These are phyloP conservation scores for Neodiprion fabricii DNA, from an alignment of 1,140 invertebrate genomes.

Conservation along the genomic window DNA sequence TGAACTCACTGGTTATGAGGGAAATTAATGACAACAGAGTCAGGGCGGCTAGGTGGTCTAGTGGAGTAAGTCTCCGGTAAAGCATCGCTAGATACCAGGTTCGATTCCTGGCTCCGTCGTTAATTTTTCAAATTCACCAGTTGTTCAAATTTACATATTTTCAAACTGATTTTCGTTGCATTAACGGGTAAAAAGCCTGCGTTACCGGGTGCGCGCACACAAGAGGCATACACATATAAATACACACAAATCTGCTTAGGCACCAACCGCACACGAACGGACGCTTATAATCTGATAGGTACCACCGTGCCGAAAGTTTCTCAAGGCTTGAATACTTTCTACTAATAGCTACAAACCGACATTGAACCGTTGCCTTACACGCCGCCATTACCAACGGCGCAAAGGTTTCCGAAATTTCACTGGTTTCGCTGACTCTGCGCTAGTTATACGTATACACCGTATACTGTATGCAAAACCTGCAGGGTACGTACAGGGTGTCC, in stretches of 20 bases:
- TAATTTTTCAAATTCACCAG: too few species aligned
- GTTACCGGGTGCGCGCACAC: neutral
- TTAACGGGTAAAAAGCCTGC: neutral
- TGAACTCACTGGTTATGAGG: too few species aligned
- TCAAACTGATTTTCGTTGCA: neutral
- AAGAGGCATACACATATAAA: neutral
- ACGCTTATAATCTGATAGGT: neutral
- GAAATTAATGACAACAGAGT: too few species aligned
- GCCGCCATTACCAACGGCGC: neutral
- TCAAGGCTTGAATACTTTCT: constrained; percentile 1
- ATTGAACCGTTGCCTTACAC: neutral
- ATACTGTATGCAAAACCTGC: too few species aligned
- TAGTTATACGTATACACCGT: too few species aligned
- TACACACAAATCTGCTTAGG: neutral
- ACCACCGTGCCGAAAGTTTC: neutral
- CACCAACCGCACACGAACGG: neutral
- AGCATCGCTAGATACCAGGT: too few species aligned
- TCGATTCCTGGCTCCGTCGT: too few species aligned
- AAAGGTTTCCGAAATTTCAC: constrained; percentile 4
- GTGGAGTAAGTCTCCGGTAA: too few species aligned
- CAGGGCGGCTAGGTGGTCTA: too few species aligned
- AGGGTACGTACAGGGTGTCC: too few species aligned
- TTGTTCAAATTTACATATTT: too few species aligned
- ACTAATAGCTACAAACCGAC: neutral
- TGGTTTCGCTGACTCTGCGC: neutral